Evolutionary conservation across 2,888 invertebrate genomes (phyloP), one percentile per base, ranked within the genome.

Genomic region (Epirrhoe tristata): DNA sequence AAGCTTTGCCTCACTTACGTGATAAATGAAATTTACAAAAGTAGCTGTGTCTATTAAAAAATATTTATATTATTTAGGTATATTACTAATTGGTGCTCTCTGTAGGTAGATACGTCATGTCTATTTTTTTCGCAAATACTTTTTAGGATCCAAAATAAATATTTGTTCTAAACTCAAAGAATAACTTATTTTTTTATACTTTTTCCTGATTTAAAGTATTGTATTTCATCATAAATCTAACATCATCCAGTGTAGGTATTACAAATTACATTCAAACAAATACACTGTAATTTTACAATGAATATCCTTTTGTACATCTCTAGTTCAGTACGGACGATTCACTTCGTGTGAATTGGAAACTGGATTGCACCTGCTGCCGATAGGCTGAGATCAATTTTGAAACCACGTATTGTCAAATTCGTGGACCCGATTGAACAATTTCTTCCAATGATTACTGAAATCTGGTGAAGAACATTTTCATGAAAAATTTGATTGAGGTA

Each of bases 311-410:
- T 12, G 48, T 12, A 63, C 63, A 62, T 53, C 63, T 66, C 66
- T 66, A 62, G 17, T 17, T 51, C 39, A 54, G 24, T 55, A 80
- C 78, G 24, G 55, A 50, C 50, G 50, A 65, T 59, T 59, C 59
- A 65, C 32, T 59, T 43, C 78, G 78, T 81, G 84, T 74, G 86
- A 85, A 87, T 85, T 82, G 85, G 73, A 80, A 75, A 77, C 75
- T 74, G 74, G 69, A 76, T 77, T 76, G 79, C 88, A 87, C 84
- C 87, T 88, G 89, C 78, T 77, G 72, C 70, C 76, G 78, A 81
- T 84, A 79, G 80, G 70, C 72, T 74, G 73, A 74, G 79, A 83
- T 84, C 83, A 83, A 85, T 86, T 81, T 79, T 79, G 77, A 79
- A 78, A 81, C 77, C 70, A 73, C 75, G 74, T 73, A 74, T 76